phyloP scores from a whole-genome alignment of 2,888 invertebrate species.

The Elysia crispata region DNA sequence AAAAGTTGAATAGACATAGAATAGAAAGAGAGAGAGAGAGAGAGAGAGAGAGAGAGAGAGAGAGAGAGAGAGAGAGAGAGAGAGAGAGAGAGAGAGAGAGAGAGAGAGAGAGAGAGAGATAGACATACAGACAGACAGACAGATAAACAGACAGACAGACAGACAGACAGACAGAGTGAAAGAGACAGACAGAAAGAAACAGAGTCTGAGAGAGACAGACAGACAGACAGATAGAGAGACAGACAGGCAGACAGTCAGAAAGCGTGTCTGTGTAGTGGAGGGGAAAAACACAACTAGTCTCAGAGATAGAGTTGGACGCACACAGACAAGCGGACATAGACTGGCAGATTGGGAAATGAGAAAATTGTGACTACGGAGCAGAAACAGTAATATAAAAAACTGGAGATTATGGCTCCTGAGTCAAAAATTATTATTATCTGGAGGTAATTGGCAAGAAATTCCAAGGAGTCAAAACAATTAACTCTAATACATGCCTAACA shows the following conservation, averaged over 20 bases:
- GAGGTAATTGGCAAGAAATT: no score
- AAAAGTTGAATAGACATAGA: background rate
- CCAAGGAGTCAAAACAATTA: no score
- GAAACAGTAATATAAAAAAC: no score
- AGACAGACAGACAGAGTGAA: conserved; percentile 14
- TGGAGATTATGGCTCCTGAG: no score
- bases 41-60: background rate
- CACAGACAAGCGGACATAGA: no score
- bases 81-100: background rate
- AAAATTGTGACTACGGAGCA: no score
- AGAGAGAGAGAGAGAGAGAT: background rate
- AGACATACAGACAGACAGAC: no score
- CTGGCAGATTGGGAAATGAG: no score
- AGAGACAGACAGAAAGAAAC: conserved; percentile 9
- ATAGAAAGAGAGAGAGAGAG: conserved; percentile 26
- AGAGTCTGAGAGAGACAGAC: conserved; percentile 20
- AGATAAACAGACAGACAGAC: conserved; percentile 16
- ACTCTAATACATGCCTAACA: background rate
- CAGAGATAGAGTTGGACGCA: no score
- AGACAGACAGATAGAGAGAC: conserved; percentile 36
- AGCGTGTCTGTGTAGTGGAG: no score
- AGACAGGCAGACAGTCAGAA: conserved; percentile 2
- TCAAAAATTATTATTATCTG: no score
- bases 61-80: background rate
- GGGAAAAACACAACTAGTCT: no score